Evolutionary conservation across 1,140 invertebrate genomes (phyloP), one percentile per base, ranked within the genome.

Genomic region (Drosophila gunungcola): DNA sequence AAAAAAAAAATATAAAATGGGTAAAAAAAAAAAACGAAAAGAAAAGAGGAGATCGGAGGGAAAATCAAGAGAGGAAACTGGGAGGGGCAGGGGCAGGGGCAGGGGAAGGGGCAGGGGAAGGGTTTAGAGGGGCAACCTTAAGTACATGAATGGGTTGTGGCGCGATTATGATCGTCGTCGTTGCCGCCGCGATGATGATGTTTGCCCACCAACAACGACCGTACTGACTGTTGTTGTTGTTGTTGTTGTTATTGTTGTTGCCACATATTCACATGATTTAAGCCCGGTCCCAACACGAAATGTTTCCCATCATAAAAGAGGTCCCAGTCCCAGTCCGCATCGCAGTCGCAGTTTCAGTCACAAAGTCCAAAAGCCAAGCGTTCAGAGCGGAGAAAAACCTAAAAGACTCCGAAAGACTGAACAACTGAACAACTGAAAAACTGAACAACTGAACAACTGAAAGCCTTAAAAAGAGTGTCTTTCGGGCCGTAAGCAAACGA

Each of bases 281-380:
- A 76, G 83, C 83, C 78, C 78, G 27, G 38, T 12, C 38, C 55
- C 54, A 60, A 63, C 67, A 68, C 62, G 73, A 82, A 86, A 88
- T 89, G 79, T 88, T 88, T 88, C 83, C 83, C 83, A 88, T 88
- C 83, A 88, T 89, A 88, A 88, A 81, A 86, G 73, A n/a, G 16
- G 16, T 21, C 16, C 16, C 16, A 21, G 16, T 21, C 16, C 16
- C 16, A 21, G 16, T 21, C 16, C 16, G 16, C 16, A 21, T 21
- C 16, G 16, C 16, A 21, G 65, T 45, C 45, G 36, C 58, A 32
- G 10, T 42, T 13, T 27, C 25, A 48, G 46, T 36, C 21, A 11
- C 16, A 73, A 51, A 72, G 80, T 79, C 75, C 63, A 68, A 84
- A 76, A 73, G 58, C 49, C 74, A 64, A 77, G 56, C 67, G 55